A percentile compares a stretch with the other conserved stretches of the same genome.
phyloP scores from a whole-genome alignment of 1,140 invertebrate species.

The Oreohelix idahoensis region DNA sequence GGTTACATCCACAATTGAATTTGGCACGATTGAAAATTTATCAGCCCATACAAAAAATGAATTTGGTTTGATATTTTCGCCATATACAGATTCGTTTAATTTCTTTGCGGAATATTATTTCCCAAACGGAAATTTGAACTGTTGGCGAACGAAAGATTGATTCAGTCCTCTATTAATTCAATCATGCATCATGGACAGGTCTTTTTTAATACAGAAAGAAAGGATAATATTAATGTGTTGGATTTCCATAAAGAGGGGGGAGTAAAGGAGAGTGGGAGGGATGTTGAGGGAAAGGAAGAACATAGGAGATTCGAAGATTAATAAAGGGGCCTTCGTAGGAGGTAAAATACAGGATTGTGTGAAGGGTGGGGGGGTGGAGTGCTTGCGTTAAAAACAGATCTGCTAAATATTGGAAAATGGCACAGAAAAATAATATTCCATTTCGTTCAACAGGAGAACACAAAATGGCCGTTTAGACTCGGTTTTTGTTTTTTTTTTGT shows the following conservation, averaged over 20 bases:
- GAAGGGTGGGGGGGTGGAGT: too few relatives aligned
- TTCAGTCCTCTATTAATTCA: slow-evolving; percentile 36
- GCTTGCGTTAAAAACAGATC: too few relatives aligned
- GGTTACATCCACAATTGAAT: slow-evolving; percentile 27
- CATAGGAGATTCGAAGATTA: too few relatives aligned
- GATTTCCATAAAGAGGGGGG: slow-evolving; percentile 1
- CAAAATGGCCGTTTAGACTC: too few relatives aligned
- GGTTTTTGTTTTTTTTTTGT: too few relatives aligned
- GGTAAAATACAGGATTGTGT: too few relatives aligned
- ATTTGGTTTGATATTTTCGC: slow-evolving; percentile 37
- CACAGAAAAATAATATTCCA: too few relatives aligned
- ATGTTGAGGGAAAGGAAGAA: too few relatives aligned
- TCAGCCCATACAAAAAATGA: slow-evolving; percentile 15
- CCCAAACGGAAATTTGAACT: slow-evolving; percentile 40
- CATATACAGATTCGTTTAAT: slow-evolving; percentile 36
- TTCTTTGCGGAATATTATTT: slow-evolving; percentile 32
- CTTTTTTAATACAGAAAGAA: background rate
- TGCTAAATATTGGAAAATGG: too few relatives aligned
- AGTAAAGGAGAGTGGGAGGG: background rate
- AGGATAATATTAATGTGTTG: background rate
- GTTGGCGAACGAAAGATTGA: slow-evolving; percentile 30
- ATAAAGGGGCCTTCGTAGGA: too few relatives aligned
- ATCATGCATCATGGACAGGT: slow-evolving; percentile 29
- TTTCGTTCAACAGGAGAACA: too few relatives aligned
- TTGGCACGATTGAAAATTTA: slow-evolving; percentile 39